Evolutionary conservation across 2,797 vertebrate genomes (phyloP), one percentile per base, ranked within the genome.

Genomic region (Oophaga sylvatica): DNA sequence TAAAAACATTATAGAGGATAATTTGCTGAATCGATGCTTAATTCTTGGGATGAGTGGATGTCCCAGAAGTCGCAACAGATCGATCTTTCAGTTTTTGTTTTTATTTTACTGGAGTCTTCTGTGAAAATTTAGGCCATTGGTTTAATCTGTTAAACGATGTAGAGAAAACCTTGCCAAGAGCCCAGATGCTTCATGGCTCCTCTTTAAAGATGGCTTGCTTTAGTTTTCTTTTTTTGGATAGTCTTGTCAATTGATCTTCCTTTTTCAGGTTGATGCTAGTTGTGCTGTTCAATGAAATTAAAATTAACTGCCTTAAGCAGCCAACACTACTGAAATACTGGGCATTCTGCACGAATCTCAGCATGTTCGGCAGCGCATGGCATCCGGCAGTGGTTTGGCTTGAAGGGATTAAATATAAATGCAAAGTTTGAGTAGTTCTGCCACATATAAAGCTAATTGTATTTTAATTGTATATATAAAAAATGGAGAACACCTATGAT

Each of bases 231-330:
- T 0, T 13, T 68, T 57, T 79, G 41, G 26, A 68, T n/a, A 85
- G 45, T 59, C 63, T 86, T 65, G 84, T 80, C 29, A 15, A 80
- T 80, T 80, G 48, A 86, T 80, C 79, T 41, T 13, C 57, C 45
- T 57, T 41, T 75, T 31, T 31, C n/a, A 31, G 41, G n/a, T 67
- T 29, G 13, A 68, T 68, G 0, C 20, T 59, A 20, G 12, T 70
- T 80, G 41, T 86, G 20, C 45, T 70, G 80, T 68, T 59, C 12
- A 79, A 70, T 86, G 3, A 70, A 68, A 59, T 53, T 53, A 41
- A 80, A 80, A 86, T 80, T 17, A 80, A 70, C 45, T 16, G 31
- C 20, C 68, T 79, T 68, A 68, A 57, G 48, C 31, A 45, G n/a
- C 68, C 19, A 62, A 73, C 8, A 26, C 15, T 20, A 56, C 9